Evolutionary conservation across 1,140 invertebrate genomes (phyloP).

Genomic region (Zaprionus davidi): DNA sequence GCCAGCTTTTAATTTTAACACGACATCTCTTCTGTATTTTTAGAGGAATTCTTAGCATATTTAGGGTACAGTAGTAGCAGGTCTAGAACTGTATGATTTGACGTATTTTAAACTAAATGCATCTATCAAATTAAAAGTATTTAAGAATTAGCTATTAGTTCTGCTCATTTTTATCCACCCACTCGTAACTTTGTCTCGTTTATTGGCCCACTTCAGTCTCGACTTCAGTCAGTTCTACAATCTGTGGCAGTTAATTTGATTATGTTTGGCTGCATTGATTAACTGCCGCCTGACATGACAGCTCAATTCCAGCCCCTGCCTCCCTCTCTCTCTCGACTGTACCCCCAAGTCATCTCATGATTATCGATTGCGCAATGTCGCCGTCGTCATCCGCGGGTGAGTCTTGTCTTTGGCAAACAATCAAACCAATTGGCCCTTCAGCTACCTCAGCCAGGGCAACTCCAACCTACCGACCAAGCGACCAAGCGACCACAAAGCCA

Average conservation of each 20-base stretch:
- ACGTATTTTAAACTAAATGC: not conserved
- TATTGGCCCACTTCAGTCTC: constrained; percentile 66
- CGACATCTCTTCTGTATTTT: not conserved
- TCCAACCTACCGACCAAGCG: not conserved
- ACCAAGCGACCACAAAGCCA: not conserved
- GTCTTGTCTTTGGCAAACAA: constrained; percentile 72
- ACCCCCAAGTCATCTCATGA: constrained; percentile 42
- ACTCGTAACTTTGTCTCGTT: constrained; percentile 29
- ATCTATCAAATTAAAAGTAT: not conserved
- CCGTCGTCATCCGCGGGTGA: constrained; percentile 43
- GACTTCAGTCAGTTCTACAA: constrained; percentile 35
- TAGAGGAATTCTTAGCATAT: not conserved
- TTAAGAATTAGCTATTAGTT: not conserved
- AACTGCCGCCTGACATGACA: constrained; percentile 83
- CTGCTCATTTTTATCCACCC: constrained; percentile 27
- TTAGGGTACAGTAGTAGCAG: not conserved
- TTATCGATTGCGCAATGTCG: constrained; percentile 81
- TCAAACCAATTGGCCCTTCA: constrained; percentile 63
- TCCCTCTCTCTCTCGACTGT: not conserved
- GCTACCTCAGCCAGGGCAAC: constrained; percentile 40
- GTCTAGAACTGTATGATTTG: not conserved
- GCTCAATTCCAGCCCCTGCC: constrained; percentile 68
- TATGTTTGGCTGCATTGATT: constrained; percentile 81
- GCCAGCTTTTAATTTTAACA: not conserved
- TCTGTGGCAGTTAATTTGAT: constrained; percentile 81